These are phyloP conservation scores for Seira sanloemensis DNA, from an alignment of 2,888 invertebrate species.

Conservation along the genomic window DNA sequence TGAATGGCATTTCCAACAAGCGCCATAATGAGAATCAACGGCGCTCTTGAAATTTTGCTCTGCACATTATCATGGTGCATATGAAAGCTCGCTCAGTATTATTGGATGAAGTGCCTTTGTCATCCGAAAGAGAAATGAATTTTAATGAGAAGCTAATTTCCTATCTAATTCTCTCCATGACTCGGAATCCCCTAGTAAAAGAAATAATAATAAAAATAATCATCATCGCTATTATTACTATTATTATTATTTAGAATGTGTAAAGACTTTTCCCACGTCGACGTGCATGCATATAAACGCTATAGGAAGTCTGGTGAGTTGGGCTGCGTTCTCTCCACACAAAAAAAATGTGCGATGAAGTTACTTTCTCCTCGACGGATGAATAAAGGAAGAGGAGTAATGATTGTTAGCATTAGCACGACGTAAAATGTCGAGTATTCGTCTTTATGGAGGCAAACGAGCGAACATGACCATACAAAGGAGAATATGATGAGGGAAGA, in stretches of 20 bases:
- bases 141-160: constrained; percentile 61
- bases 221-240: constrained; percentile 25
- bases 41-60: constrained; percentile 15
- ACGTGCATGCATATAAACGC: background rate
- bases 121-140: constrained; percentile 47
- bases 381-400: background rate
- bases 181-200: background rate
- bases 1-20: constrained; percentile 45
- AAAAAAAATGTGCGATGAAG: background rate
- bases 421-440: background rate
- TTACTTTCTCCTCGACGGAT: constrained; percentile 3
- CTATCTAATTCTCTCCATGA: constrained; percentile 21
- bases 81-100: background rate
- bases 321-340: background rate
- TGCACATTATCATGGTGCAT: background rate
- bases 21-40: constrained; percentile 54
- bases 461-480: background rate
- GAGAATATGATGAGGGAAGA: background rate
- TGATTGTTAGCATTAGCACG: background rate
- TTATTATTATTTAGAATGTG: constrained; percentile 21
- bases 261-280: background rate
- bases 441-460: background rate
- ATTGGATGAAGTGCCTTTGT: constrained; percentile 7
- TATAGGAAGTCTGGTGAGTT: background rate
- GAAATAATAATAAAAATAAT: no score